Conservation (phyloP, 2,113 vertebrate genomes). For the Hyperoodon ampullatus region DNA sequence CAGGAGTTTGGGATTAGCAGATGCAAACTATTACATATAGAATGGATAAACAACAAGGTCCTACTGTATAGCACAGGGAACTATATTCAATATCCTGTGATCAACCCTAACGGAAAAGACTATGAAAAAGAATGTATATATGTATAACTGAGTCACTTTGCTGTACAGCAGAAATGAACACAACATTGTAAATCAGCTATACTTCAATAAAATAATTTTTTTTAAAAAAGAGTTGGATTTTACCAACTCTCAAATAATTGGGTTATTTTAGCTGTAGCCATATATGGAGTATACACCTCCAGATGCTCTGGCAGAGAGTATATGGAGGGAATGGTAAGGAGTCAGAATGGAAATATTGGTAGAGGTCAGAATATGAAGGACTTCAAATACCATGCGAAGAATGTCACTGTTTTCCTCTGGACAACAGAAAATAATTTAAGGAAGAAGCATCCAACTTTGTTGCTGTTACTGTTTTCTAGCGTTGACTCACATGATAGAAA, state of each 20-base stretch:
- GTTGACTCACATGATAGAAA: background rate
- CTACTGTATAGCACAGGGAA: too few relatives aligned
- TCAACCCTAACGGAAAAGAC: too few relatives aligned
- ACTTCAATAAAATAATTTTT: too few relatives aligned
- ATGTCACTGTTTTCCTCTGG: background rate
- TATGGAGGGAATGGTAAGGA: background rate
- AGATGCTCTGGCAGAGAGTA: background rate
- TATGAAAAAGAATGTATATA: too few relatives aligned
- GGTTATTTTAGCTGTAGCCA: too few relatives aligned
- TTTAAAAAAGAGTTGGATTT: background rate
- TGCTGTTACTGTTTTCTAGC: background rate
- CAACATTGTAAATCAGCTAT: too few relatives aligned
- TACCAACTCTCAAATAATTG: background rate
- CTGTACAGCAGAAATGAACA: too few relatives aligned
- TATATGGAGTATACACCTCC: background rate
- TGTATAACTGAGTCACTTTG: too few relatives aligned
- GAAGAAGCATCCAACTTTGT: background rate
- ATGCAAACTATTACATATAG: too few relatives aligned
- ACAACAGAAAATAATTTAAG: constrained; percentile 1
- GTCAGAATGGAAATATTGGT: background rate
- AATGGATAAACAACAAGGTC: too few relatives aligned
- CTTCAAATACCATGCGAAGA: background rate
- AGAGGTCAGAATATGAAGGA: background rate
- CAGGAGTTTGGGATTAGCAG: too few relatives aligned
- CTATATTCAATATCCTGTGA: too few relatives aligned